Evolutionary conservation across 2,888 invertebrate genomes (phyloP).

Genomic region (Mythimna vitellina): DNA sequence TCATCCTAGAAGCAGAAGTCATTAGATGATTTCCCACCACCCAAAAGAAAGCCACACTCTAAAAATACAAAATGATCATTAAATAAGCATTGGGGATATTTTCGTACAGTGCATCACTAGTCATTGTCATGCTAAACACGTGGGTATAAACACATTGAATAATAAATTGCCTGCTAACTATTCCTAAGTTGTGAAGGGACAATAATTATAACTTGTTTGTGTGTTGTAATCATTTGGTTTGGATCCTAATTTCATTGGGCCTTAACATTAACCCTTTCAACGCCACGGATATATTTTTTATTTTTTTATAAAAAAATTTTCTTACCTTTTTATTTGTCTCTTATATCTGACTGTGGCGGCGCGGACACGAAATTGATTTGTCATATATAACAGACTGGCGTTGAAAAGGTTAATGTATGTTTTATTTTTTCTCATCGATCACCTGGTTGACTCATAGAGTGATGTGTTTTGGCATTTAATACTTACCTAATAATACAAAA

Average conservation of each 20-base stretch:
- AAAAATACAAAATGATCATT: conserved; percentile 8
- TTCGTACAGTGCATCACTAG: background rate
- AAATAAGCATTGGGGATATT: background rate
- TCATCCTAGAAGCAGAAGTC: too few species aligned
- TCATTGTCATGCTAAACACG: conserved; percentile 27
- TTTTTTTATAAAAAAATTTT: too few species aligned
- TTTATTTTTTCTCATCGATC: conserved; percentile 16
- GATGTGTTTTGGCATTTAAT: conserved; percentile 2
- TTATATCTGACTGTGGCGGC: too few species aligned
- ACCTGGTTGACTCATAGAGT: background rate
- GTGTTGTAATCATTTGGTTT: conserved; percentile 5
- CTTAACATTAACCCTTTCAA: background rate
- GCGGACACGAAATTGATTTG: too few species aligned
- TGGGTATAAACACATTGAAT: conserved; percentile 16
- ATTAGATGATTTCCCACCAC: too few species aligned
- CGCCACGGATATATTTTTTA: too few species aligned
- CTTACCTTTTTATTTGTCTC: too few species aligned
- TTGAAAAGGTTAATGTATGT: background rate
- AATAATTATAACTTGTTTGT: conserved; percentile 6
- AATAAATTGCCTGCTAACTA: background rate
- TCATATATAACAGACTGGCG: too few species aligned
- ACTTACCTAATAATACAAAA: background rate
- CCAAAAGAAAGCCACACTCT: background rate
- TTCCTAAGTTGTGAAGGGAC: conserved; percentile 9
- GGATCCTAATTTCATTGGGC: conserved; percentile 1